Base-by-base conservation (phyloP, 1,140 invertebrate species). In the Drosophila ananassae region DNA sequence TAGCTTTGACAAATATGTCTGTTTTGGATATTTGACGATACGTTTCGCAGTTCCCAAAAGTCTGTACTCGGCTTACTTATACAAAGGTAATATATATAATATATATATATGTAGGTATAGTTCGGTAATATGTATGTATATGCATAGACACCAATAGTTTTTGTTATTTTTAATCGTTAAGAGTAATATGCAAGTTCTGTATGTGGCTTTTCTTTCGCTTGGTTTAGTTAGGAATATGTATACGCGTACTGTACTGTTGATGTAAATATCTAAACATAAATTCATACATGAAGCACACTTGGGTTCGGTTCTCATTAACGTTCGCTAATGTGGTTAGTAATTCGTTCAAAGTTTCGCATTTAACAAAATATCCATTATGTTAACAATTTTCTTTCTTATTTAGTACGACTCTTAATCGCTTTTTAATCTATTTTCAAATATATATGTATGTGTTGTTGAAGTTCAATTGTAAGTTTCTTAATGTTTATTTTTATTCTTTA, bases 271-370 rank as follows among this genome's bases (percentile, higher is more conserved):
- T 79, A 78, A 83, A 89, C 83, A 84, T 89, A 90, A 90, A 90
- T 90, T 90, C 80, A 84, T 89, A 91, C 64, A 80, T 84, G 90
- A 91, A 91, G 90, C 89, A 91, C 89, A 91, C 90, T 91, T 91
- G 89, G 90, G 89, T 89, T 91, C 76, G 73, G 82, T 79, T 55
- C 71, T 60, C 63, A 80, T 77, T 46, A 53, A 77, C 73, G 73
- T 64, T 73, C 53, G 51, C 63, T 59, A 75, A 64, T 81, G 54
- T 68, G 61, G 41, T 78, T 68, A 64, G 53, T 67, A 52, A 51
- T 62, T 66, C 28, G 58, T 56, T 56, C 50, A 67, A 67, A 64
- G 52, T 34, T 50, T 56, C 46, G 63, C 63, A 64, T 79, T 84
- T 84, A 84, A 84, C 81, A 79, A 77, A 82, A 75, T 85, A 85